phyloP scores from a whole-genome alignment of 2,113 vertebrate species.

The Scytalopus superciliaris region DNA sequence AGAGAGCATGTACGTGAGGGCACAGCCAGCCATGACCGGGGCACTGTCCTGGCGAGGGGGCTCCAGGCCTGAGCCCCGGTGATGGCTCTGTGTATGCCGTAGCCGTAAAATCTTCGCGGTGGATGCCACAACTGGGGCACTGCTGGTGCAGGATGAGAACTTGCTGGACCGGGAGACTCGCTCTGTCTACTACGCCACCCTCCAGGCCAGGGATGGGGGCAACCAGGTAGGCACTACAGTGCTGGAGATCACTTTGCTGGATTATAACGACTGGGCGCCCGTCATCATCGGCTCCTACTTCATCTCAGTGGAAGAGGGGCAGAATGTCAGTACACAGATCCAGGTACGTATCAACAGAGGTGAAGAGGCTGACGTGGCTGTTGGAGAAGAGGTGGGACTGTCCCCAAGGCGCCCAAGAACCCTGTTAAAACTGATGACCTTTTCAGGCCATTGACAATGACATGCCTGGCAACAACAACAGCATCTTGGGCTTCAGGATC shows the following conservation, averaged over 20 bases:
- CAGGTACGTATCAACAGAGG: constrained; percentile 51
- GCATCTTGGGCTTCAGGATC: constrained; percentile 76
- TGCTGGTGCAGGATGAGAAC: constrained; percentile 72
- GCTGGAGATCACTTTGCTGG: constrained; percentile 81
- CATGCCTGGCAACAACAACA: constrained; percentile 77
- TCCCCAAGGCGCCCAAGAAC: accelerated
- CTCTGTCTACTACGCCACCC: constrained; percentile 77
- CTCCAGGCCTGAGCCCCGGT: neutral
- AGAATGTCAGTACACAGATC: constrained; percentile 59
- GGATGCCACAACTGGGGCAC: constrained; percentile 31
- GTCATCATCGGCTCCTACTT: constrained; percentile 76
- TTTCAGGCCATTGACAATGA: constrained; percentile 86
- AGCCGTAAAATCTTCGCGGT: constrained; percentile 80
- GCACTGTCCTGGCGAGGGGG: neutral
- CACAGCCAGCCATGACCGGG: accelerated
- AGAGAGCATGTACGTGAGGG: constrained; percentile 80
- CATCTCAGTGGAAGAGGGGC: constrained; percentile 79
- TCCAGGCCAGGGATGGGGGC: constrained; percentile 82
- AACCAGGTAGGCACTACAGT: constrained; percentile 66
- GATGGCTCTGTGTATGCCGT: neutral
- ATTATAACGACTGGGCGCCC: constrained; percentile 82
- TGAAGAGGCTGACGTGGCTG: neutral
- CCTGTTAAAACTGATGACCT: neutral
- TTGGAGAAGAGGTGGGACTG: neutral
- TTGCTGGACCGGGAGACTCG: constrained; percentile 83